Conservation (phyloP, 2,113 vertebrate genomes). For the Megaleporinus macrocephalus region DNA sequence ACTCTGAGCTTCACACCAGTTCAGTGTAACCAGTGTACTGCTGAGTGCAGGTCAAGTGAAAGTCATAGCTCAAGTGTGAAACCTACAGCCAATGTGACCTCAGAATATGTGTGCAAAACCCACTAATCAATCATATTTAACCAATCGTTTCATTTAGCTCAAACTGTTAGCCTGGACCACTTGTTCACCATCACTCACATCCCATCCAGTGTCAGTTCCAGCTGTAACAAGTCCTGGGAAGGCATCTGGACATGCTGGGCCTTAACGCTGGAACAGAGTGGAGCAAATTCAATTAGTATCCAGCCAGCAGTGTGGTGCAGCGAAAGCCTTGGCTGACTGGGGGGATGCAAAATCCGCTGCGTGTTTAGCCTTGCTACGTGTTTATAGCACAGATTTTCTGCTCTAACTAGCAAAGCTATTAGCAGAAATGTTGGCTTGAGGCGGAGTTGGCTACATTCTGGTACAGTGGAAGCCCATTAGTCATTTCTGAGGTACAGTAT, state of each 20-base stretch:
- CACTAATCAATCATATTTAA: too few relatives aligned
- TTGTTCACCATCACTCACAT: too few relatives aligned
- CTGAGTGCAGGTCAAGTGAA: too few relatives aligned
- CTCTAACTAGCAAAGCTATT: neutral
- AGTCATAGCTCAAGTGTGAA: too few relatives aligned
- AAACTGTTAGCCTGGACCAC: too few relatives aligned
- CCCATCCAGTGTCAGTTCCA: too few relatives aligned
- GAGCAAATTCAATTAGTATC: neutral
- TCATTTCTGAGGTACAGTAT: neutral
- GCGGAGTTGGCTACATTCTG: neutral
- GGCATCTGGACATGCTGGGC: neutral
- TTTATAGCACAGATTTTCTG: neutral
- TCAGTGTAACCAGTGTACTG: too few relatives aligned
- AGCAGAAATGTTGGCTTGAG: neutral
- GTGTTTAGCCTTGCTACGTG: neutral
- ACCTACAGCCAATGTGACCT: too few relatives aligned
- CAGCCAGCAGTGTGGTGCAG: neutral
- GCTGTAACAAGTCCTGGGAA: neutral
- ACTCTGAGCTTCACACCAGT: too few relatives aligned
- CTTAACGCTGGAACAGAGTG: neutral
- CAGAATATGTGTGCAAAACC: too few relatives aligned
- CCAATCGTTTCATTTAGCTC: too few relatives aligned
- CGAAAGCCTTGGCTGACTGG: neutral
- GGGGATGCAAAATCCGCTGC: neutral
- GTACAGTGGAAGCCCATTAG: neutral